A percentile compares a stretch with the other conserved stretches of the same genome.
These are phyloP conservation scores for Orgyia antiqua DNA, from an alignment of 2,888 invertebrate genomes.

Conservation along the genomic window DNA sequence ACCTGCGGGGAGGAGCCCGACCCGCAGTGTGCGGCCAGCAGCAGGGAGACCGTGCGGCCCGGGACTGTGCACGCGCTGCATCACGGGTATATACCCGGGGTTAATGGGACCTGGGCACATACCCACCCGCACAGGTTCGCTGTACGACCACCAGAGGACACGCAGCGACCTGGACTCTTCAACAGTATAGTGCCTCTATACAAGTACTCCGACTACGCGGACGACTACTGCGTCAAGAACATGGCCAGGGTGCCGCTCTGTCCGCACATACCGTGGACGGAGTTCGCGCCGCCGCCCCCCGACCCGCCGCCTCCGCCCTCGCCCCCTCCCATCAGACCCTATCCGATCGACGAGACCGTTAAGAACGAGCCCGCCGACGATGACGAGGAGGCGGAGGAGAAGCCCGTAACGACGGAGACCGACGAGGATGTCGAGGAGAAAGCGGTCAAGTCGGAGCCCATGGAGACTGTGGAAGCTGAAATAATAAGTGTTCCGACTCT, in stretches of 20 bases:
- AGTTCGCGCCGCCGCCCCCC: conserved; percentile 61
- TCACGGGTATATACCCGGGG: conserved; percentile 72
- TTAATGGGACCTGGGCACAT: conserved; percentile 79
- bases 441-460: conserved; percentile 27
- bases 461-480: conserved; percentile 9
- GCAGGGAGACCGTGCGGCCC: conserved; percentile 43
- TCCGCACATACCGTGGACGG: conserved; percentile 49
- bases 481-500: conserved; percentile 33
- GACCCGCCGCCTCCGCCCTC: conserved; percentile 50
- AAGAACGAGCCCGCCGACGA: conserved; percentile 23
- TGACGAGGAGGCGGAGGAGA: conserved; percentile 8
- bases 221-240: conserved; percentile 67
- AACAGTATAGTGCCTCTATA: conserved; percentile 62
- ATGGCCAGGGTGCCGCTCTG: conserved; percentile 54
- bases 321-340: conserved; percentile 52
- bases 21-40: conserved; percentile 46
- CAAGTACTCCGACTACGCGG: conserved; percentile 70
- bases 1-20: conserved; percentile 50
- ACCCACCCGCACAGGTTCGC: conserved; percentile 53
- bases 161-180: conserved; percentile 52
- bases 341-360: conserved; percentile 45
- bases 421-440: conserved; percentile 16
- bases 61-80: conserved; percentile 74
- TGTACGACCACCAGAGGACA: conserved; percentile 48
- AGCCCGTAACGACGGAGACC: neutral